Percentiles rank a stretch among this genome's conserved stretches.
phyloP scores from a whole-genome alignment of 2,888 invertebrate species.

The Creontiades dilutus region DNA sequence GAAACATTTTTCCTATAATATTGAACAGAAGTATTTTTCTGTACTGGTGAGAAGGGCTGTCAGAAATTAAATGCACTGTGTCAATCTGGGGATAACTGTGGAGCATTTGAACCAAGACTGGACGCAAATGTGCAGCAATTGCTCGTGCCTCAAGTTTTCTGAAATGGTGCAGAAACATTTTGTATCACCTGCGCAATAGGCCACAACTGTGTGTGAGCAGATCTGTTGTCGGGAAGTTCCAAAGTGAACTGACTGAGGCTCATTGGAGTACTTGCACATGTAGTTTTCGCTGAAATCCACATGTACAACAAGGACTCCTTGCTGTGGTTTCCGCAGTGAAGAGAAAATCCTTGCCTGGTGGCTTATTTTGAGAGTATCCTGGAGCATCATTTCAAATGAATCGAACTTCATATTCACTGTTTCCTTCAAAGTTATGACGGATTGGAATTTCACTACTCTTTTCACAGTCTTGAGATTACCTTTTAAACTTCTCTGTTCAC shows the following conservation, averaged over 20 bases:
- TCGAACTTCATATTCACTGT: background rate
- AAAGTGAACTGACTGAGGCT: conserved; percentile 76
- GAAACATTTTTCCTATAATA: conserved; percentile 32
- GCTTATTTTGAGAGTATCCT: background rate
- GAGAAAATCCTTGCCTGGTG: background rate
- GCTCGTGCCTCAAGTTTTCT: conserved; percentile 65
- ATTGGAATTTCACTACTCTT: background rate
- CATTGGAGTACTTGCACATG: background rate
- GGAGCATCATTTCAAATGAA: background rate
- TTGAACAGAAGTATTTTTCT: conserved; percentile 44
- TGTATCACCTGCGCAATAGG: background rate
- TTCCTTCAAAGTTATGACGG: background rate
- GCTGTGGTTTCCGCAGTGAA: background rate
- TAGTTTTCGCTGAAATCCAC: conserved; percentile 19
- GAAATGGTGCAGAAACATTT: conserved; percentile 50
- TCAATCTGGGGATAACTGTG: conserved; percentile 40
- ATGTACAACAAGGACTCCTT: conserved; percentile 23
- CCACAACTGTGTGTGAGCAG: conserved; percentile 7
- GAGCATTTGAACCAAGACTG: conserved; percentile 45
- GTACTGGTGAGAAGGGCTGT: conserved; percentile 68
- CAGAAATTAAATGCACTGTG: conserved; percentile 66
- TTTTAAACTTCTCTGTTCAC: background rate
- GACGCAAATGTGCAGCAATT: conserved; percentile 69
- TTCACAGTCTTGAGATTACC: conserved; percentile 6
- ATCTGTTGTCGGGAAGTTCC: background rate